phyloP scores from a whole-genome alignment of 2,888 invertebrate species.

The Drosophila quasianomalipes region DNA sequence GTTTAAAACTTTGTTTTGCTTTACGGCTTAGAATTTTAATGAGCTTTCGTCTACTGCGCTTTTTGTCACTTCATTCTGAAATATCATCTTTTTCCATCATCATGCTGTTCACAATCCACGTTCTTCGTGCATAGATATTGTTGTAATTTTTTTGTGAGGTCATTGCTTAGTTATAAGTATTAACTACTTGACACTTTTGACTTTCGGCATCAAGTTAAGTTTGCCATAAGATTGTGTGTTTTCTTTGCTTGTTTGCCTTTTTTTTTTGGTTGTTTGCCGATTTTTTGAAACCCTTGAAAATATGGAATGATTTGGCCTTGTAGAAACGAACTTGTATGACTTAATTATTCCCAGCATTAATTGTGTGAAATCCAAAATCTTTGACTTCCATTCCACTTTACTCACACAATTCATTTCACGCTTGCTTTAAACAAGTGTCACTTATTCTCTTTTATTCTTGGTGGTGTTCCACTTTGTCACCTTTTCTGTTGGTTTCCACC shows the following conservation, averaged over 20 bases:
- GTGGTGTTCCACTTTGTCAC: constrained; percentile 50
- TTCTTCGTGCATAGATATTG: constrained; percentile 24
- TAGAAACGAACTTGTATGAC: not conserved
- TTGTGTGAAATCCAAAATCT: not conserved
- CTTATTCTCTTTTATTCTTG: not conserved
- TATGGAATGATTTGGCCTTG: not conserved
- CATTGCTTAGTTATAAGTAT: constrained; percentile 67
- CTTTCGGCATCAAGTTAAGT: constrained; percentile 11
- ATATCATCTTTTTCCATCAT: constrained; percentile 73
- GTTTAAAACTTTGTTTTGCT: constrained; percentile 77
- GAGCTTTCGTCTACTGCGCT: constrained; percentile 72
- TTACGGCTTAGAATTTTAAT: constrained; percentile 81
- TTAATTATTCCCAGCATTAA: not conserved
- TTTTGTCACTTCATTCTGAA: constrained; percentile 66
- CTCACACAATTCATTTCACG: constrained; percentile 6
- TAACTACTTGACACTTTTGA: constrained; percentile 52
- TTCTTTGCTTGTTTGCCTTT: not conserved
- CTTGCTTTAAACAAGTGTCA: not conserved
- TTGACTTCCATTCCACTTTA: not conserved
- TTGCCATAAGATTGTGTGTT: not conserved
- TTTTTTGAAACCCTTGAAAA: not conserved
- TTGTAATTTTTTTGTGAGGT: constrained; percentile 57
- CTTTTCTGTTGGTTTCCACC: constrained; percentile 43
- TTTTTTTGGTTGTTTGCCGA: too few species aligned
- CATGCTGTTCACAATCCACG: constrained; percentile 24